phyloP scores from a whole-genome alignment of 2,888 invertebrate species.

The Dioctria linearis region DNA sequence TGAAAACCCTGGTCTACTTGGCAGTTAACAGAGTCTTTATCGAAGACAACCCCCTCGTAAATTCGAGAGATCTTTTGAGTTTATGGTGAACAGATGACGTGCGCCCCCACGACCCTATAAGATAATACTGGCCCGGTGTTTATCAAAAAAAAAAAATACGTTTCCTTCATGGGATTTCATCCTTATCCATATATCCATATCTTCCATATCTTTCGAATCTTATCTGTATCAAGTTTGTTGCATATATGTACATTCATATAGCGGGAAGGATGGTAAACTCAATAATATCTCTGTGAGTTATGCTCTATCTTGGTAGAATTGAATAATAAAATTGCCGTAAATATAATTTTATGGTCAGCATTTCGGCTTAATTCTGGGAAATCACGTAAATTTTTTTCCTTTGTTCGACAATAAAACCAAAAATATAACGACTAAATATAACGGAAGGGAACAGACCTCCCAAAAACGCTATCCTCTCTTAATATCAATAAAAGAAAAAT shows the following conservation, averaged over 20 bases:
- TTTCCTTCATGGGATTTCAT: conserved; percentile 23
- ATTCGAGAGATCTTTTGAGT: conserved; percentile 37
- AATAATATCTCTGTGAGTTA: conserved; percentile 32
- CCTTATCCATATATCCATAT: conserved; percentile 5
- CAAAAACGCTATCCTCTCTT: background rate
- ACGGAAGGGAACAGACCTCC: background rate
- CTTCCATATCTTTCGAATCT: conserved; percentile 15
- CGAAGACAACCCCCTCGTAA: conserved; percentile 42
- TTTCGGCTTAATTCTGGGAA: conserved; percentile 17
- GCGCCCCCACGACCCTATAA: background rate
- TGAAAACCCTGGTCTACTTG: conserved; percentile 43
- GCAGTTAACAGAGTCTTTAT: conserved; percentile 44
- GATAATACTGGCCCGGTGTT: conserved; percentile 17
- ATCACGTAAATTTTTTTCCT: conserved; percentile 4
- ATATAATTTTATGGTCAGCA: conserved; percentile 42
- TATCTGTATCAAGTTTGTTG: conserved; percentile 44
- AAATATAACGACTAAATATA: conserved; percentile 13
- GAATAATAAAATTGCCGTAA: conserved; percentile 40
- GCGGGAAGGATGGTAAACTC: background rate
- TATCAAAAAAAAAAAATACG: background rate
- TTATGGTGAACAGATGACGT: conserved; percentile 47
- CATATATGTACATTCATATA: background rate
- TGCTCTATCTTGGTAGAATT: conserved; percentile 23
- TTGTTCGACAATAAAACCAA: conserved; percentile 19
- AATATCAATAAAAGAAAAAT: conserved; percentile 27